Percentiles rank a stretch among this genome's conserved stretches.
These are phyloP conservation scores for Campoletis sonorensis DNA, from an alignment of 1,140 invertebrate genomes.

Conservation along the genomic window DNA sequence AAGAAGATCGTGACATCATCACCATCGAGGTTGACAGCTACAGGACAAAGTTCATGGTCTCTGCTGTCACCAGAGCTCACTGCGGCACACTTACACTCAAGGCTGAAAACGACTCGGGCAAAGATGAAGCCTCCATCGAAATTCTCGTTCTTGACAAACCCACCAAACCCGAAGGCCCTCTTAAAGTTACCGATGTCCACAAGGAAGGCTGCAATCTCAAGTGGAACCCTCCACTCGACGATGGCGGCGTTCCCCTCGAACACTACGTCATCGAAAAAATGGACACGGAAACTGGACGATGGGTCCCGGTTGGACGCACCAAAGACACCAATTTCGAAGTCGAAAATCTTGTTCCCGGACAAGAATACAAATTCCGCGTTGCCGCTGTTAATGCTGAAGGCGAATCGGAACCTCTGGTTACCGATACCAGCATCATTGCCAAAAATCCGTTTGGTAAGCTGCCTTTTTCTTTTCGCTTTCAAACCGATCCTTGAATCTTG, in stretches of 20 bases:
- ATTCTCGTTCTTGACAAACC: conserved; percentile 93
- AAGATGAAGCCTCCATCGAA: conserved; percentile 93
- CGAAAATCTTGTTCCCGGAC: conserved; percentile 90
- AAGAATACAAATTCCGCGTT: conserved; percentile 98
- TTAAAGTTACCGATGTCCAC: conserved; percentile 93
- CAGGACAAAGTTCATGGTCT: conserved; percentile 87
- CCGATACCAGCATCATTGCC: conserved; percentile 92
- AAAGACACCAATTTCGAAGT: conserved; percentile 91
- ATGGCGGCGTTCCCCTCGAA: conserved; percentile 94
- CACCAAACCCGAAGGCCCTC: conserved; percentile 92
- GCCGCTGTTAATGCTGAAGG: conserved; percentile 97
- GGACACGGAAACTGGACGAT: conserved; percentile 89
- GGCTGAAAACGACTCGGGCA: conserved; percentile 93
- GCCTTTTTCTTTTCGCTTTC: conserved; percentile 35
- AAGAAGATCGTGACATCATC: conserved; percentile 81
- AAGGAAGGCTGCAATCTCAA: conserved; percentile 95
- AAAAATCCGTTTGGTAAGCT: conserved; percentile 97
- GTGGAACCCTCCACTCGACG: conserved; percentile 95
- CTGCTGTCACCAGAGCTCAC: conserved; percentile 86
- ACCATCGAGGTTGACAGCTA: conserved; percentile 91
- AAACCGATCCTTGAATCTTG: neutral
- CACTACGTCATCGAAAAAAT: conserved; percentile 95
- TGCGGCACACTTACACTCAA: conserved; percentile 91
- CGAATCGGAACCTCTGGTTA: conserved; percentile 93
- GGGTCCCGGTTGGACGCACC: conserved; percentile 87